These are phyloP conservation scores for Crotophaga sulcirostris DNA, from an alignment of 2,113 vertebrate genomes.

Conservation along the genomic window DNA sequence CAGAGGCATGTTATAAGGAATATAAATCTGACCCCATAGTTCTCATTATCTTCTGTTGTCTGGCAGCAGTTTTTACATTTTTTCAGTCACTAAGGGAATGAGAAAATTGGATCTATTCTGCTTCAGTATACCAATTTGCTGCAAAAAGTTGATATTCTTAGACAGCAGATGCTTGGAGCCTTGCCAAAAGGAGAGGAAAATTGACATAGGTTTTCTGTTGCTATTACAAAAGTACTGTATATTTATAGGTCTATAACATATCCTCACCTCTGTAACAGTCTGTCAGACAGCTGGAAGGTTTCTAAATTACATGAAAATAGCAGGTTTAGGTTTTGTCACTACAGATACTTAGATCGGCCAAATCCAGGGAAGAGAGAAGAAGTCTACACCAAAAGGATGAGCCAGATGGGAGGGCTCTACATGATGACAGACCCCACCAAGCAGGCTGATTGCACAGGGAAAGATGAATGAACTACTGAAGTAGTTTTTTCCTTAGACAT, in stretches of 20 bases:
- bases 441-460: not conserved
- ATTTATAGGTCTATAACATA: conserved; percentile 23
- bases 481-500: not conserved
- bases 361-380: conserved; percentile 32
- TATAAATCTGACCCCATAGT: not conserved
- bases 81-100: not conserved
- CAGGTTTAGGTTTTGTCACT: conserved; percentile 44
- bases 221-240: not conserved
- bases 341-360: conserved; percentile 15
- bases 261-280: conserved; percentile 50
- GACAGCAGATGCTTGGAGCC: not conserved
- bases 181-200: conserved; percentile 37
- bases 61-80: not conserved
- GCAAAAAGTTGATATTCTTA: not conserved
- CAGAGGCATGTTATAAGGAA: not conserved
- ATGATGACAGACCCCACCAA: not conserved
- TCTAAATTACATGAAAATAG: conserved; percentile 31
- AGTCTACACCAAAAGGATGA: conserved; percentile 32
- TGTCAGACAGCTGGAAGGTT: conserved; percentile 43
- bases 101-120: not conserved
- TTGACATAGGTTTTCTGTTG: not conserved
- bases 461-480: conserved; percentile 14
- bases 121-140: not conserved
- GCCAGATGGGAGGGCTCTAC: conserved; percentile 44
- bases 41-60: not conserved